Base-by-base conservation (phyloP, 2,113 vertebrate species). In the Eonycteris spelaea region DNA sequence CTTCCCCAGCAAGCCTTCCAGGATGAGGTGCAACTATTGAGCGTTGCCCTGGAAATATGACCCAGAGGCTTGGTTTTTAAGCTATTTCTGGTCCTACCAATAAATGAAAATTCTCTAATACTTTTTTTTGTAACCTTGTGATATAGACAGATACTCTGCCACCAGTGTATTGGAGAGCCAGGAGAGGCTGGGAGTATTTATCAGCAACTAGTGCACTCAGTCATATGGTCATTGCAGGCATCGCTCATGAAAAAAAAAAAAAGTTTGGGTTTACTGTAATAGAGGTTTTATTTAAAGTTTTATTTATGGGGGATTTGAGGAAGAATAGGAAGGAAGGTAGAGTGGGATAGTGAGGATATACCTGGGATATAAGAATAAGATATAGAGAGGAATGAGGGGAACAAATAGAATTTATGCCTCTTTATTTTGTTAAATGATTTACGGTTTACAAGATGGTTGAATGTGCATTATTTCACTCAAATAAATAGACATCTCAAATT, bases 231-330 rank as follows among this genome's bases (percentile, higher is more conserved):
- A 68, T 2, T 55, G 4, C 21, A 93, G 57, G 21, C n/a, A 71
- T 86, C 51, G 53, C 35, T 80, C 70, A 73, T 55, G 28, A 35
- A 21, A 61, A 73, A 12, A 53, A 30, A 51, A 68, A 43, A 45
- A 59, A 0, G 9, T 67, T 86, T 10, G 63, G 5, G 10, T 87
- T 90, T 71, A 28, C 24, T 55, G 43, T 10, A 91, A 73, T 80
- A 18, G 30, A 95, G n/a, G 85, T 75, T 93, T 95, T 71, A 9
- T 45, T 85, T 92, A 33, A 82, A 90, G 26, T 61, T 95, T 96
- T 87, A 86, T 86, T 91, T 96, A 59, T 28, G 13, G 88, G 63
- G 6, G 7, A 26, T 55, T 87, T 57, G 45, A 68, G 48, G 79
- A 55, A 83, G 11, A 19, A 63, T 18, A 88, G 16, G 18, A 77